Evolutionary conservation across 1,140 invertebrate genomes (phyloP), one percentile per base, ranked within the genome.

Genomic region (Tetramorium simillimum): DNA sequence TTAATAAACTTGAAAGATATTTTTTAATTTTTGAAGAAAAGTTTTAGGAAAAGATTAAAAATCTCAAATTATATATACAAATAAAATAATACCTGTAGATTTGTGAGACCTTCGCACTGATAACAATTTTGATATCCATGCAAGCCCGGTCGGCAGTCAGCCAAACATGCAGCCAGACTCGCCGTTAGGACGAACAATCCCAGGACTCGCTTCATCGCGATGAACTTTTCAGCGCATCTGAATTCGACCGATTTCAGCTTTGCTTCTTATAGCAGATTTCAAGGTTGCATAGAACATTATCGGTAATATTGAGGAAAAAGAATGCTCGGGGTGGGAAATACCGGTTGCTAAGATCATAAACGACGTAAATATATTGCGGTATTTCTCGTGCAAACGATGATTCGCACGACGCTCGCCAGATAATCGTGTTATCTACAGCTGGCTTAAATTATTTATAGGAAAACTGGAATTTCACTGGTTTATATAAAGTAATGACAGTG

Each of bases 231-330:
- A 46, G 33, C 7, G 18, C 18, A 4, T 86, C 56, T 86, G 18
- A 37, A 16, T 9, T 24, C 3, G 3, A 9, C 14, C 3, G 6
- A 24, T 37, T 21, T 12, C n/a, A 10, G 16, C 21, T 70, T 28
- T 12, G 33, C 46, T 53, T 88, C 46, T 88, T 86, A 88, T 88
- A 88, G n/a, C 12, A 37, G 24, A 49, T 60, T 33, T 77, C 86
- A 63, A 37, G 82, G 72, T 37, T 33, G 43, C 2, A 18, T 21
- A 33, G 28, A 56, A 18, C 10, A 56, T 37, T 53, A 73, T 73
- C 70, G n/a, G 16, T 6, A 2, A 7, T 51, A 28, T 33, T 21
- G 12, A 53, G 60, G 24, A 70, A 84, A 80, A 82, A 60, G n/a
- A 56, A 62, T 43, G 40, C 4, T 5, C 0, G 10, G 16, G 5